phyloP scores from a whole-genome alignment of 2,888 invertebrate species.

The Eupithecia exiguata region DNA sequence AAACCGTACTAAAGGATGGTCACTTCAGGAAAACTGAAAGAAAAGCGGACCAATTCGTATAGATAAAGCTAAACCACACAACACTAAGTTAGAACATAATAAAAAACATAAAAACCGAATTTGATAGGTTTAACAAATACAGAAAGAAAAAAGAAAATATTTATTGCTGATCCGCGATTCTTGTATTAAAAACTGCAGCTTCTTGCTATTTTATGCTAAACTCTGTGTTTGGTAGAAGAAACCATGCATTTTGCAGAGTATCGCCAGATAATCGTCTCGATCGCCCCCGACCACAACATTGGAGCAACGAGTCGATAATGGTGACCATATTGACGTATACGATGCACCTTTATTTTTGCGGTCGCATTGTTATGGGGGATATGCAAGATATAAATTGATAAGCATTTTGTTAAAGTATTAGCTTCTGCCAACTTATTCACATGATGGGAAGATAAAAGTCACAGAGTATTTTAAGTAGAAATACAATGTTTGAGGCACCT shows the following conservation, averaged over 20 bases:
- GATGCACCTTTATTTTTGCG: constrained; percentile 69
- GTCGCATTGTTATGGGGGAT: constrained; percentile 61
- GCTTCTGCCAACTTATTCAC: constrained; percentile 9
- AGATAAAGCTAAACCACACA: background rate
- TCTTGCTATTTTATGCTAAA: background rate
- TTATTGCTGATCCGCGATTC: background rate
- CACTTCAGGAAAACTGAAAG: background rate
- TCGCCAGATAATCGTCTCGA: constrained; percentile 70
- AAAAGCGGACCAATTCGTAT: background rate
- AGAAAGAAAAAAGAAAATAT: background rate
- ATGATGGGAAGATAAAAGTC: background rate
- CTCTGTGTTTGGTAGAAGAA: background rate
- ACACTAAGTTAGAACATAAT: background rate
- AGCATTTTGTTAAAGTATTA: constrained; percentile 8
- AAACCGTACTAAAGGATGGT: background rate
- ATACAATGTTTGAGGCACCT: background rate
- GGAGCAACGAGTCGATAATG: constrained; percentile 79
- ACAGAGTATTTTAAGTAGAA: background rate
- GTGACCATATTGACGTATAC: constrained; percentile 43
- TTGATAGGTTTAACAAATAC: background rate
- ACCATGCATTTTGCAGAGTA: constrained; percentile 2
- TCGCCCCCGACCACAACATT: constrained; percentile 77
- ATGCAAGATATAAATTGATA: constrained; percentile 31
- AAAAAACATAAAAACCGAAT: background rate
- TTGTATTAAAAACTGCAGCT: background rate